These are phyloP conservation scores for Eupithecia subfuscata DNA, from an alignment of 2,888 invertebrate genomes.

Conservation along the genomic window DNA sequence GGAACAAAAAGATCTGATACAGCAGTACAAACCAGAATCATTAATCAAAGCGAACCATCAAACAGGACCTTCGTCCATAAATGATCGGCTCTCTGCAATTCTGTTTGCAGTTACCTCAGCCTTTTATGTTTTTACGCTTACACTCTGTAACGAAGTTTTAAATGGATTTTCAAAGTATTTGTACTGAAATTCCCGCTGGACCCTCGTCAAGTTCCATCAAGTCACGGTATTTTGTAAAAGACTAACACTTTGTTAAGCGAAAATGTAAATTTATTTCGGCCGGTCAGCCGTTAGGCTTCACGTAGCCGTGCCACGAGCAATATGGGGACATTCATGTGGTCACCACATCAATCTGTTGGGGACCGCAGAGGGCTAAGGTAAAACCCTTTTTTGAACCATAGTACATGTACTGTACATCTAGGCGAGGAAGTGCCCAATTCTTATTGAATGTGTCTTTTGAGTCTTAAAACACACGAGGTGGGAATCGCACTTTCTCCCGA, in stretches of 20 bases:
- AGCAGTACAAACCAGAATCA: background rate
- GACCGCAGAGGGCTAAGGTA: background rate
- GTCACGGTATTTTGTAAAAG: conserved; percentile 30
- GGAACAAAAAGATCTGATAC: background rate
- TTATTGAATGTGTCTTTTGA: too few species aligned
- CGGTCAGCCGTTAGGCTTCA: background rate
- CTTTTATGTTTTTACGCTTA: conserved; percentile 15
- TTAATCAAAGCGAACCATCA: background rate
- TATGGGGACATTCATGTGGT: background rate
- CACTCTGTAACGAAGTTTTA: conserved; percentile 10
- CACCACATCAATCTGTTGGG: background rate
- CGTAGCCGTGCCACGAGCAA: background rate
- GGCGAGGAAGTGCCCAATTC: too few species aligned
- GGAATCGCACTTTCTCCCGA: too few species aligned
- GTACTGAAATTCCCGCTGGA: conserved; percentile 20
- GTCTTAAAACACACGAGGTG: too few species aligned
- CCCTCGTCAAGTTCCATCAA: conserved; percentile 31
- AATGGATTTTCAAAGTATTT: conserved; percentile 28
- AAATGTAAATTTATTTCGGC: conserved; percentile 20
- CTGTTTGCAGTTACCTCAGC: conserved; percentile 24
- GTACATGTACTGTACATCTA: too few species aligned
- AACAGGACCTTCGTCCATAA: conserved; percentile 15
- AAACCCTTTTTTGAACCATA: background rate
- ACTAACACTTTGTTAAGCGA: conserved; percentile 19
- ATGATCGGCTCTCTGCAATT: conserved; percentile 16